phyloP scores from a whole-genome alignment of 1,140 invertebrate species.

The Lepidotrigona ventralis region DNA sequence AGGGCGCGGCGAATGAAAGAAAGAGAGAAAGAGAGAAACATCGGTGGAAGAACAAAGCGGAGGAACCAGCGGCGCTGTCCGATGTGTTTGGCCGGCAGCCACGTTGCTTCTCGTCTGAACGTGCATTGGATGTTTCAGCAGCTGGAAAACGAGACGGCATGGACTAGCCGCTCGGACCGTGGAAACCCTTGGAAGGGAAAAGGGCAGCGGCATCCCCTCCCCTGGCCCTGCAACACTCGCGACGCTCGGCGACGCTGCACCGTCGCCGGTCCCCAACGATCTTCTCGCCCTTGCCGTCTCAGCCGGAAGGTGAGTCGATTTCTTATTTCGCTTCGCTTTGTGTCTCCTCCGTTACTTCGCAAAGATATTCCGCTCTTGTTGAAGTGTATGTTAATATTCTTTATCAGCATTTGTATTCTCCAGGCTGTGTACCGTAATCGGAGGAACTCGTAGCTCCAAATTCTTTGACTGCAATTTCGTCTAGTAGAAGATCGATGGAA shows the following conservation, averaged over 20 bases:
- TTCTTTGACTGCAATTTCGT: too few relatives aligned
- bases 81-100: conserved; percentile 66
- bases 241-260: conserved; percentile 53
- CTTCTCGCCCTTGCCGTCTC: conserved; percentile 69
- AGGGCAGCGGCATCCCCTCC: conserved; percentile 68
- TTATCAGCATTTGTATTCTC: too few relatives aligned
- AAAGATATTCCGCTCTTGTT: background rate
- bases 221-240: conserved; percentile 48
- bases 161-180: conserved; percentile 72
- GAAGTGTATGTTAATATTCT: too few relatives aligned
- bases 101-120: conserved; percentile 68
- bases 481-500: too few relatives aligned
- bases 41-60: background rate
- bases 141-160: conserved; percentile 73
- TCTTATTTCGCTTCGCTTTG: background rate
- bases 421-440: too few relatives aligned
- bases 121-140: conserved; percentile 76
- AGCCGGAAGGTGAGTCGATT: conserved; percentile 78
- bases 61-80: conserved; percentile 29
- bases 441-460: too few relatives aligned
- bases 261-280: conserved; percentile 67
- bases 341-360: background rate
- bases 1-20: background rate
- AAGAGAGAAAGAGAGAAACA: background rate
- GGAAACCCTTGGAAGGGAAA: conserved; percentile 73